phyloP scores from a whole-genome alignment of 2,888 invertebrate genomes.

The Podabrus alpinus region DNA sequence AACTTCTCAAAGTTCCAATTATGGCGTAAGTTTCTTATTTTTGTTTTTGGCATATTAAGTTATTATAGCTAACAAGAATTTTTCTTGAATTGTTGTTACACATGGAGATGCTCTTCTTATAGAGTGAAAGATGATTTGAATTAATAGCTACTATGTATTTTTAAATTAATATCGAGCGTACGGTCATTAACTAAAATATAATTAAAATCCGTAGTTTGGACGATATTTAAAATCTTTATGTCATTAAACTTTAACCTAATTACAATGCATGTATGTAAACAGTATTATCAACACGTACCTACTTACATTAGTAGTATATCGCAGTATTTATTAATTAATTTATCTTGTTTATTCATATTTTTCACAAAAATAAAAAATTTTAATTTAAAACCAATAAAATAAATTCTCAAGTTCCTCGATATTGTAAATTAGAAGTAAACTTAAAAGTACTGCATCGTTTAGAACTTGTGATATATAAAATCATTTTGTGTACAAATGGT shows the following conservation, averaged over 20 bases:
- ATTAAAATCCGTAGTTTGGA: background rate
- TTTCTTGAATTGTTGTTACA: background rate
- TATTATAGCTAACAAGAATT: too few species aligned
- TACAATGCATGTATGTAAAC: background rate
- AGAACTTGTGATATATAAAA: background rate
- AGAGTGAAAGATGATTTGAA: background rate
- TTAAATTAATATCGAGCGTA: background rate
- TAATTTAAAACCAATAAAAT: background rate
- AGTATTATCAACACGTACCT: background rate
- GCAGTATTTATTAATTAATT: background rate
- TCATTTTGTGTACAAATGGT: constrained; percentile 2
- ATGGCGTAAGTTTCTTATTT: too few species aligned
- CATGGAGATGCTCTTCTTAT: background rate
- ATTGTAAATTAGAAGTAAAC: background rate
- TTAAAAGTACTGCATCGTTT: background rate
- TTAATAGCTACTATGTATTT: too few species aligned
- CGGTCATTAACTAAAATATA: background rate
- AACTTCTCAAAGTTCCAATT: too few species aligned
- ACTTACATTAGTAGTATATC: background rate
- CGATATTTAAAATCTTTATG: background rate
- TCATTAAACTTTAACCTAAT: constrained; percentile 3
- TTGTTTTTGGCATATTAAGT: too few species aligned
- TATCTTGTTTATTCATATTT: background rate
- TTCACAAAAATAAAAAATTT: background rate
- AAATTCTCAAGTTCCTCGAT: background rate